Conservation (phyloP, 2,888 invertebrate genomes). For the Trachelus stipa region DNA sequence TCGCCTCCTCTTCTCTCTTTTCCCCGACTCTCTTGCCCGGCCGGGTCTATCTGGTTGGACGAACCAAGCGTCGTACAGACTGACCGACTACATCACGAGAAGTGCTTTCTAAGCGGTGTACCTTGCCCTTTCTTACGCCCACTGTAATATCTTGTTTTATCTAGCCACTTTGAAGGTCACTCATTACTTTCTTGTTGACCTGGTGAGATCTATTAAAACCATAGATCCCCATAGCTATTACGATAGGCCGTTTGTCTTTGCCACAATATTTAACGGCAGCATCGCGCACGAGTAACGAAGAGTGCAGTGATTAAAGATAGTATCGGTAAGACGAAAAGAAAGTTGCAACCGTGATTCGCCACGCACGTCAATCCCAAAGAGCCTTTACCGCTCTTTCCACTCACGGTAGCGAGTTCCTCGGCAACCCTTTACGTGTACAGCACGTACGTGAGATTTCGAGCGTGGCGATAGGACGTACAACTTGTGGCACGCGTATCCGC, state of each 20-base stretch:
- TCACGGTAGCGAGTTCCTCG: background rate
- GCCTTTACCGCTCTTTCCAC: background rate
- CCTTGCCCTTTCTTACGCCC: conserved; percentile 29
- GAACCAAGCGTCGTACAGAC: conserved; percentile 13
- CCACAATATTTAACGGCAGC: background rate
- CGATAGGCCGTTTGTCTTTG: background rate
- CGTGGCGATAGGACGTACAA: conserved; percentile 6
- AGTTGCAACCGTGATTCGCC: background rate
- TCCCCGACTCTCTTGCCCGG: conserved; percentile 17
- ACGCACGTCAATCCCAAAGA: background rate
- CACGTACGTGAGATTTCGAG: background rate
- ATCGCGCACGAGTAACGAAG: background rate
- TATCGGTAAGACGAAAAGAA: background rate
- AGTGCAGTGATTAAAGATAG: background rate
- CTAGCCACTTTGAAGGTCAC: conserved; percentile 32
- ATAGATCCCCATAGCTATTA: background rate
- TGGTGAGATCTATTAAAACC: conserved; percentile 27
- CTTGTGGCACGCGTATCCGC: conserved; percentile 41
- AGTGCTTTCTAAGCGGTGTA: conserved; percentile 29
- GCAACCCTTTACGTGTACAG: background rate
- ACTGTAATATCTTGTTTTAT: conserved; percentile 46
- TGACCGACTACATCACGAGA: conserved; percentile 4
- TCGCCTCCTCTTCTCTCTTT: conserved; percentile 13
- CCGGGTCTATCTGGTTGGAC: conserved; percentile 10
- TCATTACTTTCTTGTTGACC: conserved; percentile 39